Evolutionary conservation across 2,113 vertebrate species (phyloP).

Genomic region (Sardina pilchardus): DNA sequence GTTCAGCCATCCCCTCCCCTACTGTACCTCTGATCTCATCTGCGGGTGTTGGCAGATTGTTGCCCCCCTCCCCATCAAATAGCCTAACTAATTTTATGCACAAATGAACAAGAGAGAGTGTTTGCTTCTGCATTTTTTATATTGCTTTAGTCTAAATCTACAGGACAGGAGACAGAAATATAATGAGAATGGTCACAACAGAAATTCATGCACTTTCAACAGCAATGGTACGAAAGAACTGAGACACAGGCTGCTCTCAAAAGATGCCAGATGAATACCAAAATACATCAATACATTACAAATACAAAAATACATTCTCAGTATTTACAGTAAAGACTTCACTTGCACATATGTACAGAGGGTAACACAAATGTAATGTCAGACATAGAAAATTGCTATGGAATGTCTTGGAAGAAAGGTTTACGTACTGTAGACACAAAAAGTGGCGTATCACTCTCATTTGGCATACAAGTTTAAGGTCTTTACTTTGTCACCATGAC

Average conservation of each 20-base stretch:
- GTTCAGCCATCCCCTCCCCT: too few species aligned
- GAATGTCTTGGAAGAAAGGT: constrained; percentile 23
- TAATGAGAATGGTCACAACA: constrained; percentile 34
- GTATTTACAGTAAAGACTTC: constrained; percentile 54
- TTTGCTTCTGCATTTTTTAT: constrained; percentile 60
- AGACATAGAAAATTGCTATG: constrained; percentile 10
- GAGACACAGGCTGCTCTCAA: constrained; percentile 25
- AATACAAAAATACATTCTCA: constrained; percentile 61
- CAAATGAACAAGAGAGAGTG: constrained; percentile 20
- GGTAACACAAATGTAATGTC: constrained; percentile 31
- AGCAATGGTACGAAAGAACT: constrained; percentile 37
- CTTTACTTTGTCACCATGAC: background rate
- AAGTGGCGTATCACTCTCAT: background rate
- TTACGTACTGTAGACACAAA: background rate
- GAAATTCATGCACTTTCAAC: constrained; percentile 41
- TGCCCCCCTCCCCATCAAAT: too few species aligned
- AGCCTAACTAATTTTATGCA: background rate
- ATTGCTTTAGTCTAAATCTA: constrained; percentile 59
- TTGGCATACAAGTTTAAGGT: background rate
- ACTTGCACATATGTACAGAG: constrained; percentile 51
- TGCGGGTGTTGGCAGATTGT: too few species aligned
- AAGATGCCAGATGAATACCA: constrained; percentile 44
- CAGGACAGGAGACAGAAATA: constrained; percentile 44
- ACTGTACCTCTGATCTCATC: too few species aligned
- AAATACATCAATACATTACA: constrained; percentile 42